These are phyloP conservation scores for Callosobruchus maculatus DNA, from an alignment of 2,888 invertebrate species.

Conservation along the genomic window DNA sequence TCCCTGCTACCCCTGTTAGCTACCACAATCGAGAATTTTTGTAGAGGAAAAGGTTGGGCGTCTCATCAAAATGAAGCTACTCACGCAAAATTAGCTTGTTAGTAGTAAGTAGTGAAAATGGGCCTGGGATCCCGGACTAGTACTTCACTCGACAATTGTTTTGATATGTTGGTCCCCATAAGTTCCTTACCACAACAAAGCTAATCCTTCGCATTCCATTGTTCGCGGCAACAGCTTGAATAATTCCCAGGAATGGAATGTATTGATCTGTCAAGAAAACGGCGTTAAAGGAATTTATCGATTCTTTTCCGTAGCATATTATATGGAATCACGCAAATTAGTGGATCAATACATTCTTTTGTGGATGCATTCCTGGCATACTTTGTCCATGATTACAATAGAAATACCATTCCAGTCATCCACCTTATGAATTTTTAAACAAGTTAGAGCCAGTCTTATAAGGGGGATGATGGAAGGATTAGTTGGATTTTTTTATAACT, in stretches of 20 bases:
- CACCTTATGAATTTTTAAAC: background rate
- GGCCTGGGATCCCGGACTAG: no score
- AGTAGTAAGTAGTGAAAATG: no score
- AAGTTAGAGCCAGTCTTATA: background rate
- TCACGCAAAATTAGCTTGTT: no score
- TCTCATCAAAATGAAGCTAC: no score
- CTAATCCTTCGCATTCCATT: background rate
- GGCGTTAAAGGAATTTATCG: constrained; percentile 34
- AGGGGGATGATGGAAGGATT: background rate
- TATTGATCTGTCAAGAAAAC: constrained; percentile 30
- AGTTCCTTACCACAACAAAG: background rate
- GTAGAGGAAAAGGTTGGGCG: no score
- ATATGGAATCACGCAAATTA: constrained; percentile 29
- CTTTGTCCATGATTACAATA: background rate
- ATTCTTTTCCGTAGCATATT: constrained; percentile 26
- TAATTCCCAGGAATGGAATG: constrained; percentile 22
- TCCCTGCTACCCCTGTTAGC: no score
- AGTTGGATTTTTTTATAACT: background rate
- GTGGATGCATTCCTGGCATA: background rate
- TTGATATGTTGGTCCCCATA: no score
- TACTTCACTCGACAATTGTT: no score
- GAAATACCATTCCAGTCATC: constrained; percentile 2
- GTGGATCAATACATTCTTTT: constrained; percentile 4
- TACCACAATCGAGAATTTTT: no score
- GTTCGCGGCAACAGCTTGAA: background rate